phyloP scores from a whole-genome alignment of 2,888 invertebrate genomes.

The Microdon myrmicae region DNA sequence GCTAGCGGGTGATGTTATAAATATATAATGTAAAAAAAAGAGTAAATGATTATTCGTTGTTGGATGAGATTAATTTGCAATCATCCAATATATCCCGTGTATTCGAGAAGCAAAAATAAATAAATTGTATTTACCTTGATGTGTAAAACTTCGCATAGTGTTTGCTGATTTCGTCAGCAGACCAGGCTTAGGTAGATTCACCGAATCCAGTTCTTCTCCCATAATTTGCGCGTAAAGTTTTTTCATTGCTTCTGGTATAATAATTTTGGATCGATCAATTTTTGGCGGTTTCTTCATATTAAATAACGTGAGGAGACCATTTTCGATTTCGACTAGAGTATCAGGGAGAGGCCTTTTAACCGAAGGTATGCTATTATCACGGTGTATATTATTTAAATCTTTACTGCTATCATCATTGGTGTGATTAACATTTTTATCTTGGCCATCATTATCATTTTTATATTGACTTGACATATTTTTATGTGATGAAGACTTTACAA shows the following conservation, averaged over 20 bases:
- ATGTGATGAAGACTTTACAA: slow-evolving; percentile 7
- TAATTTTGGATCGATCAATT: slow-evolving; percentile 66
- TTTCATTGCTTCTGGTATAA: slow-evolving; percentile 82
- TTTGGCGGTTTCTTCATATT: slow-evolving; percentile 67
- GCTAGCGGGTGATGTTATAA: no score
- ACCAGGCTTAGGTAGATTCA: slow-evolving; percentile 75
- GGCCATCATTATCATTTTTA: slow-evolving; percentile 14
- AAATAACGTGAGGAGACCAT: slow-evolving; percentile 65
- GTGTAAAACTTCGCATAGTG: slow-evolving; percentile 85
- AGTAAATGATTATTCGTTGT: no score
- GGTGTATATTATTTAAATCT: slow-evolving; percentile 49
- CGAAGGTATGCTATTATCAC: slow-evolving; percentile 45
- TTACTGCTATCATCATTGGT: slow-evolving; percentile 41
- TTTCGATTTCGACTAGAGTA: slow-evolving; percentile 68
- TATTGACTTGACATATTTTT: not conserved
- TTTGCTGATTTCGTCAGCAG: slow-evolving; percentile 81
- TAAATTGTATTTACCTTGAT: slow-evolving; percentile 78
- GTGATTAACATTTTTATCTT: slow-evolving; percentile 15
- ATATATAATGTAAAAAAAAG: no score
- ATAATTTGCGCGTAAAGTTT: slow-evolving; percentile 79
- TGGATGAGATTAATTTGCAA: no score
- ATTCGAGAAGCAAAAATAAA: no score
- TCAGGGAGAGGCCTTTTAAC: slow-evolving; percentile 63
- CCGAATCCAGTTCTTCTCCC: slow-evolving; percentile 73
- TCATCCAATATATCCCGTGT: no score